phyloP scores from a whole-genome alignment of 2,113 vertebrate species.

The Poecile atricapillus region DNA sequence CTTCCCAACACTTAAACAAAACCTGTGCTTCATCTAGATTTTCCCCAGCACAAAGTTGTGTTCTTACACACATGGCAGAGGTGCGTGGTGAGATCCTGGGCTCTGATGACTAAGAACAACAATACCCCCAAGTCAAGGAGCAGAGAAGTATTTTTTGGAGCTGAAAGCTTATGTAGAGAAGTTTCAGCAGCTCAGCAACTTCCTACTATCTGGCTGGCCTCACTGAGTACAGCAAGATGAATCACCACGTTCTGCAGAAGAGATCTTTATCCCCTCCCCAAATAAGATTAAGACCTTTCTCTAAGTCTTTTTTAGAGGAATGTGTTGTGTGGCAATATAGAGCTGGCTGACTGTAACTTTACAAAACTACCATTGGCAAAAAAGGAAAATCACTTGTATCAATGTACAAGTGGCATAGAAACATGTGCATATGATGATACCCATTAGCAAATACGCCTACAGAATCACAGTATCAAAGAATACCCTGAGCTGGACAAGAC shows the following conservation, averaged over 20 bases:
- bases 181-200: slow-evolving; percentile 11
- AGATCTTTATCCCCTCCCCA: not conserved
- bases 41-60: not conserved
- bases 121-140: not conserved
- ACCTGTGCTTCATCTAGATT: not conserved
- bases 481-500: not conserved
- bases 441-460: not conserved
- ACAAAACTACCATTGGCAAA: not conserved
- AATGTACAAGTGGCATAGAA: not conserved
- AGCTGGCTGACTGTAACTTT: not conserved
- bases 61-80: not conserved
- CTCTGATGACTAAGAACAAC: not conserved
- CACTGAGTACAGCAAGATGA: not conserved
- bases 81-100: not conserved
- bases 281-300: not conserved
- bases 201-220: not conserved
- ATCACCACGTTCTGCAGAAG: not conserved
- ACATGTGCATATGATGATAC: fast-evolving
- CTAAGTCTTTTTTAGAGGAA: not conserved
- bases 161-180: not conserved
- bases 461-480: not conserved
- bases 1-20: not conserved
- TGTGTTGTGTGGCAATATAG: not conserved
- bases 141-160: not conserved
- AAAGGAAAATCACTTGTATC: not conserved